Base-by-base conservation (phyloP, 2,113 vertebrate genomes). In the Ophthalmolycus amberensis region DNA sequence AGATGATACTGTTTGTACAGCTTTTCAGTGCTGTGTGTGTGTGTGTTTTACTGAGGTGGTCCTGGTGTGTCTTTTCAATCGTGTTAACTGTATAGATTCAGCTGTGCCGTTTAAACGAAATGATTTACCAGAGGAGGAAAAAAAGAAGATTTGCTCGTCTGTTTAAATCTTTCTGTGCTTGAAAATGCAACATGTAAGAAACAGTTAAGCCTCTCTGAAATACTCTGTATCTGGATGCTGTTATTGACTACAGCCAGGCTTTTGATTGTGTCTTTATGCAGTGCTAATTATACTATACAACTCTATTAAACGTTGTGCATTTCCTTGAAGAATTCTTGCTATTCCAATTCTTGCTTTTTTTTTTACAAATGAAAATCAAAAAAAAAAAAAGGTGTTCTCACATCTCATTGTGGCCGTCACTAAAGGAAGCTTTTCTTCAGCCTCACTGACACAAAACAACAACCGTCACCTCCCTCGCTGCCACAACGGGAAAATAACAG, bases 251-350 rank as follows among this genome's bases (percentile, higher is more conserved):
- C 80, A 76, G 65, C 52, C 11, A 74, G 56, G 66, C 84, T 82
- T 82, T 77, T 88, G 76, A 77, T 58, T 82, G 76, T 89, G 73
- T 87, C 56, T 76, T 71, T 69, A 74, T 88, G 82, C 75, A 84
- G 59, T 87, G 80, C 58, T 38, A 20, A 44, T 69, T 34, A 37
- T 82, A 75, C 46, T 38, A 75, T 20, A 71, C 52, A 66, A 69
- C 52, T 64, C 56, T 71, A 91, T 69, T 87, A 90, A 91, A 89
- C n/a, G 65, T 29, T 86, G 75, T 72, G 10, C 34, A 77, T 79
- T 76, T 71, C n/a, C n/a, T 29, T 52, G 44, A 50, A 77, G 2
- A 71, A 38, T 68, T 5, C 14, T 60, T 77, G 66, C 50, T 25
- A 32, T 74, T 87, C 7, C 59, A 65, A 37, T 11, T 37, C 5